Evolutionary conservation across 2,888 invertebrate species (phyloP), one percentile per base, ranked within the genome.

Genomic region (Lochmaea crataegi): DNA sequence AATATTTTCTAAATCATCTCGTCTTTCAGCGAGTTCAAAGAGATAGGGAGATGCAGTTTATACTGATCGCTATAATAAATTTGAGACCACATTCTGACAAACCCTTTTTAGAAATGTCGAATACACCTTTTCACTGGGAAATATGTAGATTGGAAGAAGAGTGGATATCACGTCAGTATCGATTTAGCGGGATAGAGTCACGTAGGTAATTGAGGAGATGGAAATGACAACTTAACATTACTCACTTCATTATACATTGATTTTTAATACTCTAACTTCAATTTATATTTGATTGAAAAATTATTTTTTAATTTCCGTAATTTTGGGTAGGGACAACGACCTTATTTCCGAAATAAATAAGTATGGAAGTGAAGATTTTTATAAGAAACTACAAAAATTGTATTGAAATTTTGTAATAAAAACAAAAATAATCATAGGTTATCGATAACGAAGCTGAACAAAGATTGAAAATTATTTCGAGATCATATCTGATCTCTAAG

Each of bases 171-270:
- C n/a, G n/a, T n/a, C n/a, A n/a, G n/a, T n/a, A n/a, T n/a, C n/a
- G n/a, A n/a, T 56, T 53, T 51, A 16, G 65, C 53, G 32, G 48
- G 16, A 53, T 48, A 14, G 38, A 58, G 58, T 72, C 72, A 68
- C 68, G 68, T 68, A 69, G 18, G 18, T 53, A 64, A 64, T 58
- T 16, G 60, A 68, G 22, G 61, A 42, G 63, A 68, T 72, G 51
- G 58, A 65, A 63, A 56, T 72, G 66, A 61, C 71, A 71, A 48
- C 61, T 66, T 61, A 71, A 61, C 61, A 58, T 66, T 56, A 41
- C 53, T 53, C 66, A 38, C 58, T 56, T 66, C 56, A 64, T 64
- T 70, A 65, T 70, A 48, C 26, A 5, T 32, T 45, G 22, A 64
- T 64, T 64, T 53, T n/a, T 11, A 11, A 11, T 42, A 42, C 42